A percentile compares a stretch with the other conserved stretches of the same genome.
phyloP scores from a whole-genome alignment of 2,888 invertebrate species.

The Lasioglossum oenotherae region DNA sequence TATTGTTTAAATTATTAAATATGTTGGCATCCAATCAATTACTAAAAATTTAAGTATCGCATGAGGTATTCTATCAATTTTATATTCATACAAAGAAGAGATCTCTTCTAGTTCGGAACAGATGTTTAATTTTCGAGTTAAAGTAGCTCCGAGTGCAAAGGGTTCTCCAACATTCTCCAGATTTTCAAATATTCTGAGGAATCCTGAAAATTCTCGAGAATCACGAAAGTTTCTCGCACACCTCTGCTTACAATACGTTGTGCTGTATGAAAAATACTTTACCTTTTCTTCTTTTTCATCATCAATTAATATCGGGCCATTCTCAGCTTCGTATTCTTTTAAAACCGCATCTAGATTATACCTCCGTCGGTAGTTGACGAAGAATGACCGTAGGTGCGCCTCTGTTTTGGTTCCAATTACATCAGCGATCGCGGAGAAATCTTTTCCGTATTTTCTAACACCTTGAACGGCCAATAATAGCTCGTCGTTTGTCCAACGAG shows the following conservation, averaged over 20 bases:
- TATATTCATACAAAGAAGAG: no score
- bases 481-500: slow-evolving; percentile 97
- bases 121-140: no score
- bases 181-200: neutral
- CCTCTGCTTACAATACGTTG: neutral
- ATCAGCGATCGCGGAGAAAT: slow-evolving; percentile 97
- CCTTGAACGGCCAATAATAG: slow-evolving; percentile 95
- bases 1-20: no score
- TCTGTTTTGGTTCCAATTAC: slow-evolving; percentile 98
- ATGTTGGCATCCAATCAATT: no score
- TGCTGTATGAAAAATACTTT: slow-evolving; percentile 30
- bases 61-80: no score
- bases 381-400: slow-evolving; percentile 96
- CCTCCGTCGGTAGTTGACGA: slow-evolving; percentile 94
- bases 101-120: no score
- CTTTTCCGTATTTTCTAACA: slow-evolving; percentile 92
- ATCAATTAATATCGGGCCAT: slow-evolving; percentile 86
- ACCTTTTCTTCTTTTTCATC: slow-evolving; percentile 84
- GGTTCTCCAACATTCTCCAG: neutral
- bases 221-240: neutral
- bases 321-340: slow-evolving; percentile 93
- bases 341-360: slow-evolving; percentile 95
- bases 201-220: no score
- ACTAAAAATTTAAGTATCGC: no score
- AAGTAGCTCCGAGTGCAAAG: no score